Evolutionary conservation across 2,113 vertebrate genomes (phyloP), one percentile per base, ranked within the genome.

Genomic region (Trichechus manatus): DNA sequence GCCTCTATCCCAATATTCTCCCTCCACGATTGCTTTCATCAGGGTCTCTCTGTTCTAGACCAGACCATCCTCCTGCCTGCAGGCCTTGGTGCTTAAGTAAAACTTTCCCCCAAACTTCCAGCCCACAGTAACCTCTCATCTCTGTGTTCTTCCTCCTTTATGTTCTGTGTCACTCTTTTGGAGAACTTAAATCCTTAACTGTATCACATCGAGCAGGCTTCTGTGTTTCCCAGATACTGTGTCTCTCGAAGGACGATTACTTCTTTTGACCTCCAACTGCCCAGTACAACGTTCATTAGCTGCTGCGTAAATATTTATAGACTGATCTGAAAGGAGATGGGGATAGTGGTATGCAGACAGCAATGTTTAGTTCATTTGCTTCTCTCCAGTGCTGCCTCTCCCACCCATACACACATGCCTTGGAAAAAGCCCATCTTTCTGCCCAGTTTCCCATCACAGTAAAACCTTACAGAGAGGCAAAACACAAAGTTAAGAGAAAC

Each of bases 261-360:
- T 95, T 93, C 64, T 74, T 91, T 74, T 70, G 72, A 93, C 9
- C 63, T 95, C 25, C 25, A 68, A 29, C 2, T 89, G 25, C 39
- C 61, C 29, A 22, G 19, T 47, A 53, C 47, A 63, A 9, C 85
- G 36, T 36, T 86, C 25, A 74, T n/a, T 63, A 80, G 39, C 70
- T 88, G 85, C 36, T 50, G 36, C 19, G 13, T 47, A 81, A 86
- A 44, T 80, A 92, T 25, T 29, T 88, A 9, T 33, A 92, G 39
- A 70, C 64, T 9, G 27, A 84, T 33, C 56, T 75, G 56, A 79
- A 74, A 29, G 75, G 36, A 75, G 39, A 50, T 2, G 72, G 50
- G 9, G n/a, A 50, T 7, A 85, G 44, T 68, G 22, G 36, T 66
- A 15, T 31, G 42, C 39, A 75, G 91, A 80, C 14, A 39, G 20